A percentile compares a stretch with the other conserved stretches of the same genome.
Conservation (phyloP, 2,888 invertebrate genomes). For the Lycocerus yunnanus region DNA sequence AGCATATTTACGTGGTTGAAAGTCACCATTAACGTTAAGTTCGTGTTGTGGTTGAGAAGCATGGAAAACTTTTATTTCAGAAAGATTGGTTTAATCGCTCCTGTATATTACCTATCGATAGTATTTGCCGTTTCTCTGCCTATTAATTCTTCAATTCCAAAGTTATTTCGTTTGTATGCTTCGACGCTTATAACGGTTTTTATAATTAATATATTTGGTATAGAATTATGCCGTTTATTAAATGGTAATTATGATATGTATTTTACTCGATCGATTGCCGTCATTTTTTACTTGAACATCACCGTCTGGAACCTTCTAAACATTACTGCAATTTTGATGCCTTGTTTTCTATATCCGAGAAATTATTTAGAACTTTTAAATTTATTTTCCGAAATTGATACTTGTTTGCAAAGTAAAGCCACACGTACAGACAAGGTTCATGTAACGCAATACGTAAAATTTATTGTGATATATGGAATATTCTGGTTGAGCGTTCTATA, state of each 20-base stretch:
- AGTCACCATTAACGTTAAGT: not conserved
- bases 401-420: not conserved
- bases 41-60: not conserved
- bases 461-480: not conserved
- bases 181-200: not conserved
- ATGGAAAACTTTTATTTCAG: not conserved
- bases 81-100: not conserved
- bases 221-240: not conserved
- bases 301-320: not conserved
- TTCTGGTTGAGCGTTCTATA: fast-evolving
- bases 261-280: not conserved
- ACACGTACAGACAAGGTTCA: not conserved
- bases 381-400: not conserved
- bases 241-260: not conserved
- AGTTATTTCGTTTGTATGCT: not conserved
- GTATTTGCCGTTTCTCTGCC: not conserved
- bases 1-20: not conserved
- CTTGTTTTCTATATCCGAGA: not conserved
- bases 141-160: not conserved
- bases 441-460: not conserved
- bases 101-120: not conserved
- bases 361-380: not conserved
- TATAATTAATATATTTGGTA: not conserved
- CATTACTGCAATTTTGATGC: not conserved
- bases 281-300: not conserved